These are phyloP conservation scores for Papio anubis DNA, from an alignment of 2,113 vertebrate species.

Conservation along the genomic window DNA sequence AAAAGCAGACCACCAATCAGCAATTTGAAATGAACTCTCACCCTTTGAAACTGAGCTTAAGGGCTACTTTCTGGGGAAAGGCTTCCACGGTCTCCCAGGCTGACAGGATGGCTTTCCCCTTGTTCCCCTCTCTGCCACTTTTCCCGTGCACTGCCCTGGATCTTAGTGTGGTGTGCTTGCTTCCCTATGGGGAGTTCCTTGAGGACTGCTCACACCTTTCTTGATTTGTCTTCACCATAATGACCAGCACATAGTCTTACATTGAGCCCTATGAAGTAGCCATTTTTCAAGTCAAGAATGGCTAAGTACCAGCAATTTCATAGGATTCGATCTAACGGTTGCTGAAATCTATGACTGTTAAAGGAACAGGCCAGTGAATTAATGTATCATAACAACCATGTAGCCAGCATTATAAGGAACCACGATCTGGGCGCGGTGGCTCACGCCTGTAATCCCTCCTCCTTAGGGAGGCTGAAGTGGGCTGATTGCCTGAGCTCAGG, in stretches of 20 bases:
- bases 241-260: background rate
- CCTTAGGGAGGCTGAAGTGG: no score
- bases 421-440: no score
- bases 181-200: background rate
- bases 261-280: background rate
- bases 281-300: background rate
- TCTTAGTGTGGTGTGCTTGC: background rate
- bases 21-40: background rate
- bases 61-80: background rate
- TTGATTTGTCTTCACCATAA: background rate
- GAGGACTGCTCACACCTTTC: background rate
- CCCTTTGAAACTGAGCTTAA: background rate
- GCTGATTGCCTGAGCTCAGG: no score
- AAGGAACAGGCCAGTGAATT: background rate
- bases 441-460: no score
- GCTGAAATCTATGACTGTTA: background rate
- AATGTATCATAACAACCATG: accelerated
- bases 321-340: background rate
- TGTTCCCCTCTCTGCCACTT: background rate
- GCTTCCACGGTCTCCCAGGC: background rate
- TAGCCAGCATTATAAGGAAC: background rate
- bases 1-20: background rate
- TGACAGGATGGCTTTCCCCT: background rate
- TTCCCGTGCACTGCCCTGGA: no score
- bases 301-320: background rate